Evolutionary conservation across 2,113 vertebrate species (phyloP), one percentile per base, ranked within the genome.

Genomic region (Hipposideros armiger): DNA sequence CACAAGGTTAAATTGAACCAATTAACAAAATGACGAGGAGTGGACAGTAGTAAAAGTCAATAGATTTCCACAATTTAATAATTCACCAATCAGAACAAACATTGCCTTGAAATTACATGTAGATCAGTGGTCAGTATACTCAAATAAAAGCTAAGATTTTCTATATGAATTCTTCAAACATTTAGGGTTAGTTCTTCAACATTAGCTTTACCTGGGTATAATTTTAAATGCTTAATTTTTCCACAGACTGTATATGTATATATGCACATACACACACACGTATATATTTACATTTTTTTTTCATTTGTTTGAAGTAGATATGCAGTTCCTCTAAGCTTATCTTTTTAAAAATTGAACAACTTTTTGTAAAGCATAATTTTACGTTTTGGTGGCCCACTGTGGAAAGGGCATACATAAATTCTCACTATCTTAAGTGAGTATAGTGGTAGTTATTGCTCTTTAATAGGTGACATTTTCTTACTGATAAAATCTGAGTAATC

Each of bases 401-500:
- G 50, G 36, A 80, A 90, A 85, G 13, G 17, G 28, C 6, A 42
- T 40, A 66, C 56, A n/a, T 56, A 78, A 66, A 85, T 95, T 96
- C 42, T 92, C 50, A 28, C 80, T n/a, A 60, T 83, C 11, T 0
- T 56, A 30, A 88, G 17, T 64, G 70, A 67, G n/a, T 11, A 67
- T 32, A 52, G 3, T 73, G 36, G 7, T n/a, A 72, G 32, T 58
- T 72, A 64, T 13, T 94, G 32, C 19, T 76, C 36, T 72, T 77
- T 66, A 77, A 30, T 56, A 8, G 8, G 54, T 52, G 40, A 83
- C 15, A 66, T 84, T 95, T 52, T 40, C 66, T 93, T 47, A 88
- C 11, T 77, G 60, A 86, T 78, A 56, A 74, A 60, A 50, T 96
- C 32, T 64, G 30, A 86, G 7, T 87, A 87, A 87, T 69, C 47